Percentiles rank a stretch among this genome's conserved stretches.
Evolutionary conservation across 2,888 invertebrate genomes (phyloP).

Genomic region (Dorcus parallelipipedus): DNA sequence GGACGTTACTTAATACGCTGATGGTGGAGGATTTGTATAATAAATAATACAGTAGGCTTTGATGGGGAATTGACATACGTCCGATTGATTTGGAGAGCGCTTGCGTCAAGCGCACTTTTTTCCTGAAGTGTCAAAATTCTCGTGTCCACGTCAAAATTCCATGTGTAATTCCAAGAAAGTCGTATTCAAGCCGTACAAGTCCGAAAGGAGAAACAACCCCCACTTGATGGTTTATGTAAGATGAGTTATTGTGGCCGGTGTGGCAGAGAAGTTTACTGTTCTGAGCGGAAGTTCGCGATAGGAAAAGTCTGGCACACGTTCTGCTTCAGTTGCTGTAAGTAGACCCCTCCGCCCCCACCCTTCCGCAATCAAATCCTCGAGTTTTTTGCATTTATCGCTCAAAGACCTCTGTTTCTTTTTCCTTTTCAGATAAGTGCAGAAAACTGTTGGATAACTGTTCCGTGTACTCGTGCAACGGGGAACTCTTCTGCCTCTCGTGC

Average conservation of each 20-base stretch:
- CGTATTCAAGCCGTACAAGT: neutral
- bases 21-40: too few relatives aligned
- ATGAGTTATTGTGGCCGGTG: slow-evolving; percentile 40
- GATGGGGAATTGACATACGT: too few relatives aligned
- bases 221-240: slow-evolving; percentile 7
- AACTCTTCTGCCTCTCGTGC: slow-evolving; percentile 43
- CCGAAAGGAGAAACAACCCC: neutral
- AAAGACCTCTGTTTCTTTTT: slow-evolving; percentile 1
- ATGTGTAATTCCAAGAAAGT: slow-evolving; percentile 5
- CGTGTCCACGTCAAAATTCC: slow-evolving; percentile 16
- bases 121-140: slow-evolving; percentile 10
- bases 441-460: slow-evolving; percentile 40
- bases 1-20: too few relatives aligned
- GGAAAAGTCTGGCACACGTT: slow-evolving; percentile 46
- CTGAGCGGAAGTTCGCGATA: slow-evolving; percentile 42
- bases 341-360: neutral
- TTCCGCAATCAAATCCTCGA: slow-evolving; percentile 1
- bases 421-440: slow-evolving; percentile 39
- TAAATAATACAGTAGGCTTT: too few relatives aligned
- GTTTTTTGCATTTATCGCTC: slow-evolving; percentile 1
- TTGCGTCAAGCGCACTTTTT: too few relatives aligned
- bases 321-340: slow-evolving; percentile 47
- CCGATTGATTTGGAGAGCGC: too few relatives aligned
- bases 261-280: slow-evolving; percentile 43
- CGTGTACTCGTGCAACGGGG: slow-evolving; percentile 36